A percentile compares a stretch with the other conserved stretches of the same genome.
phyloP scores from a whole-genome alignment of 2,888 invertebrate genomes.

The Zelleria hepariella region DNA sequence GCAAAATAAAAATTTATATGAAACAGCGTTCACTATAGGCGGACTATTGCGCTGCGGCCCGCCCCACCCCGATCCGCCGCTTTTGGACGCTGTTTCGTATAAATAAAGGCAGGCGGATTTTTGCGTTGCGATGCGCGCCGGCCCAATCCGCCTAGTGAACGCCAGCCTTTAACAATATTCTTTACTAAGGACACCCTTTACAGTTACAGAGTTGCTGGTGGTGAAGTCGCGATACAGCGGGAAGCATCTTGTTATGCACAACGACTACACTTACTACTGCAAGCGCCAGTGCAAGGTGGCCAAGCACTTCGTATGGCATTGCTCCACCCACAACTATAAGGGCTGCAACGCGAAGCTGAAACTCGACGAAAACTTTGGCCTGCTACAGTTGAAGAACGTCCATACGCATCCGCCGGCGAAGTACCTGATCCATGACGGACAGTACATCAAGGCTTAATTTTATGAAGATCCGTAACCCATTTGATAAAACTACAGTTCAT shows the following conservation, averaged over 20 bases:
- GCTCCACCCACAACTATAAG: slow-evolving; percentile 53
- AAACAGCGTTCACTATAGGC: no score
- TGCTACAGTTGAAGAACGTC: slow-evolving; percentile 12
- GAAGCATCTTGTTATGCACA: slow-evolving; percentile 44
- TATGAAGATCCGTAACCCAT: no score
- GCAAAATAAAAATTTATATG: no score
- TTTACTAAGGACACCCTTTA: neutral
- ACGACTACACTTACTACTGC: slow-evolving; percentile 55
- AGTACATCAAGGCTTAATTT: slow-evolving; percentile 25
- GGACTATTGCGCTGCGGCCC: no score
- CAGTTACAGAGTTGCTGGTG: slow-evolving; percentile 22
- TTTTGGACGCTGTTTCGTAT: no score
- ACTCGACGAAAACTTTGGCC: slow-evolving; percentile 39
- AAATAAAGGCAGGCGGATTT: no score
- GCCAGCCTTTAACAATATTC: neutral
- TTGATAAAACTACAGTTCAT: no score
- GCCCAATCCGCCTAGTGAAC: no score
- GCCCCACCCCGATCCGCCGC: no score
- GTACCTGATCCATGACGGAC: slow-evolving; percentile 45
- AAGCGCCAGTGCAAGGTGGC: slow-evolving; percentile 49
- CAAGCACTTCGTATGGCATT: slow-evolving; percentile 49
- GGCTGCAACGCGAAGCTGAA: slow-evolving; percentile 53
- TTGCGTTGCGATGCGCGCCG: no score
- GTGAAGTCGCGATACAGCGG: slow-evolving; percentile 53
- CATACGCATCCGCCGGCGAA: slow-evolving; percentile 31